Conservation (phyloP, 2,888 invertebrate genomes). For the Ophioninae sp. region DNA sequence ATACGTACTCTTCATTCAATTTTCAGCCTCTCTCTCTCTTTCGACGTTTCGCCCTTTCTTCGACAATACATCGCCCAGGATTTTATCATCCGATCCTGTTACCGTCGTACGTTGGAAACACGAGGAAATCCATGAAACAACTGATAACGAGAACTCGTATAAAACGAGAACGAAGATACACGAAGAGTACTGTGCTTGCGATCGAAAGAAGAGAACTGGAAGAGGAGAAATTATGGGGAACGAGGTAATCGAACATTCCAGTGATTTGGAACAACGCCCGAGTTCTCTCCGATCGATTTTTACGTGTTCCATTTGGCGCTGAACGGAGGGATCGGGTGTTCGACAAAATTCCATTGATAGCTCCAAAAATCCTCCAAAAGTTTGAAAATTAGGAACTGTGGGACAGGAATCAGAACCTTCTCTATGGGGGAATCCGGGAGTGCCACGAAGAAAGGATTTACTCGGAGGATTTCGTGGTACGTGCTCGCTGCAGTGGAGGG, state of each 20-base stretch:
- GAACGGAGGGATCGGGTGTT: no score
- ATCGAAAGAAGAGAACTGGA: no score
- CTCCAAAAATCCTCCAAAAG: background rate
- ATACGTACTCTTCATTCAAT: constrained; percentile 57
- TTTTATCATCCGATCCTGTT: constrained; percentile 58
- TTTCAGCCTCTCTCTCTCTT: constrained; percentile 38
- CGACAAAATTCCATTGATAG: background rate
- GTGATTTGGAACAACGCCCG: background rate
- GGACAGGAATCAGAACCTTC: background rate
- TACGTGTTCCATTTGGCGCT: no score
- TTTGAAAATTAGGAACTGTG: background rate
- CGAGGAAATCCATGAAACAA: constrained; percentile 29
- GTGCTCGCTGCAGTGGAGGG: constrained; percentile 42
- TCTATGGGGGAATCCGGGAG: background rate
- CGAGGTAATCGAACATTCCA: background rate
- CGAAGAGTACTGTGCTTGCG: background rate
- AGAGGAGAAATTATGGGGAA: background rate
- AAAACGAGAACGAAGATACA: background rate
- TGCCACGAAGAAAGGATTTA: constrained; percentile 45
- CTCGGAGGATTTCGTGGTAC: constrained; percentile 35
- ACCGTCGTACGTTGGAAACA: constrained; percentile 49
- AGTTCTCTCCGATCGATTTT: no score
- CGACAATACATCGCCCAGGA: constrained; percentile 28
- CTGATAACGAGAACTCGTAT: constrained; percentile 35
- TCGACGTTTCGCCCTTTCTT: background rate